Evolutionary conservation across 2,888 invertebrate genomes (phyloP).

Genomic region (Trichopria drosophilae): DNA sequence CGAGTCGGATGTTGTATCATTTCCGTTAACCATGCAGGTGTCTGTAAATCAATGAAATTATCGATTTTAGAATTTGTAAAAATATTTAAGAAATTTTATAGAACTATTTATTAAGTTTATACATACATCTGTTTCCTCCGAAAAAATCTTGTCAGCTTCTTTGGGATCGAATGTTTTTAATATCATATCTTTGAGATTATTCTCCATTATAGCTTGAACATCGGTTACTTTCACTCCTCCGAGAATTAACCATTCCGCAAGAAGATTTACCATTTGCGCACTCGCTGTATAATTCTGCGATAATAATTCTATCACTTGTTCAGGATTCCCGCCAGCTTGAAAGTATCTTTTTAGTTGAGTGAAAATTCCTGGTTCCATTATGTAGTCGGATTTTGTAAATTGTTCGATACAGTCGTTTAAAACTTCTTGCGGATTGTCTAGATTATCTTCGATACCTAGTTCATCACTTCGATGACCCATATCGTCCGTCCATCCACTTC

Average conservation of each 20-base stretch:
- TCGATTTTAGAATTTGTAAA: neutral
- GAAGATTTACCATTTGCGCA: conserved; percentile 93
- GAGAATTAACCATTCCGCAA: conserved; percentile 95
- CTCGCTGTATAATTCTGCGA: conserved; percentile 94
- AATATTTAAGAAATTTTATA: conserved; percentile 6
- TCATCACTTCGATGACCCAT: conserved; percentile 52
- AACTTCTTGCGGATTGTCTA: conserved; percentile 85
- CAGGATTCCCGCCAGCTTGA: conserved; percentile 94
- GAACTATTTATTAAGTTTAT: too few relatives aligned
- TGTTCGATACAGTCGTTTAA: conserved; percentile 88
- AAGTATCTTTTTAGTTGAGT: conserved; percentile 86
- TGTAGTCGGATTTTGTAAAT: conserved; percentile 92
- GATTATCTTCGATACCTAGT: conserved; percentile 71
- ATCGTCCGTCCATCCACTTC: conserved; percentile 53
- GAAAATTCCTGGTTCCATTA: conserved; percentile 98
- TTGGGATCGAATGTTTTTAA: conserved; percentile 96
- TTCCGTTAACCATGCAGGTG: conserved; percentile 96
- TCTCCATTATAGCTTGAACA: conserved; percentile 96
- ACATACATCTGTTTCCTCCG: conserved; percentile 90
- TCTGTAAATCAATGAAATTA: conserved; percentile 60
- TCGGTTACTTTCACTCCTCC: conserved; percentile 88
- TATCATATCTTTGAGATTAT: conserved; percentile 96
- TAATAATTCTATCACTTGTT: conserved; percentile 91
- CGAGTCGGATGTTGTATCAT: conserved; percentile 97
- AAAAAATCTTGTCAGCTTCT: conserved; percentile 97